Evolutionary conservation across 2,888 invertebrate species (phyloP).

Genomic region (Galerucella calmariensis): DNA sequence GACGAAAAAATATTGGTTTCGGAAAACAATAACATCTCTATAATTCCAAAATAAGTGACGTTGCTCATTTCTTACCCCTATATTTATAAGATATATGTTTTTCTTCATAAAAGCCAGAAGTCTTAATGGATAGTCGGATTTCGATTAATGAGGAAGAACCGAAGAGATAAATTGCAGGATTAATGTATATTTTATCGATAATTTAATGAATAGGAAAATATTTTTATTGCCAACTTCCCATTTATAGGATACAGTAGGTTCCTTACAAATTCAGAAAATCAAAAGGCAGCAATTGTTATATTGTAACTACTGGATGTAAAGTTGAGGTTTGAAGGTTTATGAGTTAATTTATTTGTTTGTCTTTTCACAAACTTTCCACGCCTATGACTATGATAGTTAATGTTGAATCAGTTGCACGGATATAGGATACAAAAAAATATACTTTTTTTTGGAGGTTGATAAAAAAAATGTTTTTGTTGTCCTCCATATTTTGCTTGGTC

Average conservation of each 20-base stretch:
- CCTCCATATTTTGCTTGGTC: slow-evolving; percentile 16
- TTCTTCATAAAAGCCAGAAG: slow-evolving; percentile 1
- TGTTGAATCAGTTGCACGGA: slow-evolving; percentile 1
- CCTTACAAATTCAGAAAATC: too few species aligned
- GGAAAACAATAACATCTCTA: neutral
- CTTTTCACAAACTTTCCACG: neutral
- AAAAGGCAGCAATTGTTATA: too few species aligned
- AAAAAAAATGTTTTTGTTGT: slow-evolving; percentile 18
- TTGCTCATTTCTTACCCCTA: neutral
- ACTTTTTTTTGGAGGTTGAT: neutral
- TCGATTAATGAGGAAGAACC: slow-evolving; percentile 1
- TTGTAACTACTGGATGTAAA: too few species aligned
- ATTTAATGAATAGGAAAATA: too few species aligned
- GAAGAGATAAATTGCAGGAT: neutral
- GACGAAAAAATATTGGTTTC: neutral
- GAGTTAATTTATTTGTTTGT: too few species aligned
- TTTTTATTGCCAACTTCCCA: too few species aligned
- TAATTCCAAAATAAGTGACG: neutral
- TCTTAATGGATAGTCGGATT: neutral
- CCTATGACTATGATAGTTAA: slow-evolving; percentile 11
- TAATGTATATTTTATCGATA: neutral
- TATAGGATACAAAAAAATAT: neutral
- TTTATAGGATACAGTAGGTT: too few species aligned
- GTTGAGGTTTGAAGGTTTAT: too few species aligned
- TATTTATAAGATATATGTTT: neutral